A percentile compares a stretch with the other conserved stretches of the same genome.
phyloP scores from a whole-genome alignment of 2,888 invertebrate species.

The Pollenia labialis region DNA sequence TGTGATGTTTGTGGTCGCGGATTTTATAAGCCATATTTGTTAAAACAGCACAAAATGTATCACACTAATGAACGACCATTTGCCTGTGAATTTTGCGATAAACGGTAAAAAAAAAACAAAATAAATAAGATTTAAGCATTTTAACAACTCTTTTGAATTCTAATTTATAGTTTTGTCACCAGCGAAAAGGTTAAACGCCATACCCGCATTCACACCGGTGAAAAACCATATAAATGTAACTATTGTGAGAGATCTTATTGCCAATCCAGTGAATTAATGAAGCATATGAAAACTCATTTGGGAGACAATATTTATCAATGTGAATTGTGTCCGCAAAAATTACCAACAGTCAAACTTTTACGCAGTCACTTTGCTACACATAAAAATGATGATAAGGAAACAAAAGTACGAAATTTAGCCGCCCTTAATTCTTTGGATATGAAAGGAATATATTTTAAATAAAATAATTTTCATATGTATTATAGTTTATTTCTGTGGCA shows the following conservation, averaged over 20 bases:
- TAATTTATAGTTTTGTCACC: conserved; percentile 84
- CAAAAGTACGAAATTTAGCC: conserved; percentile 59
- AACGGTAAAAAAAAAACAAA: conserved; percentile 49
- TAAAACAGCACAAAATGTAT: conserved; percentile 70
- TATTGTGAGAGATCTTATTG: conserved; percentile 75
- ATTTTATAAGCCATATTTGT: conserved; percentile 61
- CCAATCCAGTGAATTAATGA: conserved; percentile 76
- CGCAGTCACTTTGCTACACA: conserved; percentile 74
- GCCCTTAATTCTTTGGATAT: conserved; percentile 66
- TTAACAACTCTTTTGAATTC: background rate
- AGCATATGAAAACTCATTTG: conserved; percentile 85
- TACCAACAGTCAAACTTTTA: conserved; percentile 73
- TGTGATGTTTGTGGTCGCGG: conserved; percentile 69
- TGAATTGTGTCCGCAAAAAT: conserved; percentile 76
- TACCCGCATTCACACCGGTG: conserved; percentile 86
- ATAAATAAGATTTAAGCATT: background rate
- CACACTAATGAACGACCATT: conserved; percentile 64
- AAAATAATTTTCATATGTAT: conserved; percentile 22
- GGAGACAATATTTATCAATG: conserved; percentile 86
- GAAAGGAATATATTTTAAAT: conserved; percentile 65
- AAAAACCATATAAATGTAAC: conserved; percentile 76
- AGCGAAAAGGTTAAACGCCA: conserved; percentile 86
- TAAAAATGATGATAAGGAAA: conserved; percentile 74
- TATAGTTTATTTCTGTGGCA: too few species aligned
- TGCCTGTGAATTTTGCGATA: conserved; percentile 67